These are phyloP conservation scores for Nemotelus pantherinus DNA, from an alignment of 2,888 invertebrate genomes.

Conservation along the genomic window DNA sequence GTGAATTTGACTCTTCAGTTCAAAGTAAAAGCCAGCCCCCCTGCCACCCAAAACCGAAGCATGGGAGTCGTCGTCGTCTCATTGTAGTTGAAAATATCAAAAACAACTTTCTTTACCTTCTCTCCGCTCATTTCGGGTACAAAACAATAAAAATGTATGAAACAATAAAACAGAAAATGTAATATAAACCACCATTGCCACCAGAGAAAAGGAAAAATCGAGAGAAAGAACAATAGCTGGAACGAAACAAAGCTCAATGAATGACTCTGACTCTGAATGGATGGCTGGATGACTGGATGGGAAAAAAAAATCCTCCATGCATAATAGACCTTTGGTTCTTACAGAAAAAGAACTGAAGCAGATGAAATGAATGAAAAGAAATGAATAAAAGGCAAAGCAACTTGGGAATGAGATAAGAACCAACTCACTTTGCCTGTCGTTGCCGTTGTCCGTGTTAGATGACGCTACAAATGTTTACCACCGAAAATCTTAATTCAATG, in stretches of 20 bases:
- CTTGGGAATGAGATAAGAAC: slow-evolving; percentile 40
- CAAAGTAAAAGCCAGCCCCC: slow-evolving; percentile 16
- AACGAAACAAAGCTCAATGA: slow-evolving; percentile 43
- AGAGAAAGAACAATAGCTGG: slow-evolving; percentile 31
- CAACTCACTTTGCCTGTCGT: slow-evolving; percentile 10
- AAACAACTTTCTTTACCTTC: slow-evolving; percentile 26
- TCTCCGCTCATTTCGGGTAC: not conserved
- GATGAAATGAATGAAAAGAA: slow-evolving; percentile 42
- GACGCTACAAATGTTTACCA: not conserved
- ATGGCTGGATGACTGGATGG: slow-evolving; percentile 23
- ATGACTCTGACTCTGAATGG: slow-evolving; percentile 17
- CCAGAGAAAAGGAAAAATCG: slow-evolving; percentile 36
- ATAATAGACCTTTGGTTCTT: slow-evolving; percentile 40
- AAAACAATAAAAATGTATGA: slow-evolving; percentile 42
- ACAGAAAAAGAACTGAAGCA: slow-evolving; percentile 40
- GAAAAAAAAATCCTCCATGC: slow-evolving; percentile 36
- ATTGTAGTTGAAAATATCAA: slow-evolving; percentile 32
- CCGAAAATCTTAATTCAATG: not conserved
- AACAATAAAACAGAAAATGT: slow-evolving; percentile 42
- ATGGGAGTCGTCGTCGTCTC: not conserved
- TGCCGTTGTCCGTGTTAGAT: not conserved
- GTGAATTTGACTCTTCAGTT: slow-evolving; percentile 31
- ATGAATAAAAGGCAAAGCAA: slow-evolving; percentile 42
- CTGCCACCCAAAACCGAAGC: slow-evolving; percentile 5
- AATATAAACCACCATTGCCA: slow-evolving; percentile 41